Conservation (phyloP, 1,140 invertebrate genomes). For the Calosoma granatense region DNA sequence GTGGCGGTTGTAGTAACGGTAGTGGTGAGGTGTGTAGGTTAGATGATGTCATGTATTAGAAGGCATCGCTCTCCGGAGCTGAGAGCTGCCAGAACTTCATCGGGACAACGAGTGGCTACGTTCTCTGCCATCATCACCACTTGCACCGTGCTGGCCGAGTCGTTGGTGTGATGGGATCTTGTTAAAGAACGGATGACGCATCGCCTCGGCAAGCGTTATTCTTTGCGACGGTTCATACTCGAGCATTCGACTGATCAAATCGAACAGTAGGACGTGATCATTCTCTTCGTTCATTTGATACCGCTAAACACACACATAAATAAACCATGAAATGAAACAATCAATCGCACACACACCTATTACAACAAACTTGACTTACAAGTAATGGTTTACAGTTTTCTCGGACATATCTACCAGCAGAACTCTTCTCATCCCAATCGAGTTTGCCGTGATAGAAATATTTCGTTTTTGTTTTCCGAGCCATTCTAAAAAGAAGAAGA, state of each 20-base stretch:
- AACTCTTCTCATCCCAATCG: constrained; percentile 91
- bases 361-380: no score
- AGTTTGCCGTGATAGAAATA: constrained; percentile 92
- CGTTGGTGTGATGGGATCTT: constrained; percentile 65
- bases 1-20: no score
- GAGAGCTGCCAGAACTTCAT: constrained; percentile 39
- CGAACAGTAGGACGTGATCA: constrained; percentile 88
- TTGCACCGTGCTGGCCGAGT: constrained; percentile 46
- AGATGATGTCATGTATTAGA: not conserved
- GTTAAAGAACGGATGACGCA: constrained; percentile 89
- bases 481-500: constrained; percentile 57
- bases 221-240: constrained; percentile 91
- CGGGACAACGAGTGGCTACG: constrained; percentile 51
- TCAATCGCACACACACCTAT: no score
- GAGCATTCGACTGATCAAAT: constrained; percentile 90
- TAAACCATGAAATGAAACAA: no score
- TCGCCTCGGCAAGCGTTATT: constrained; percentile 78
- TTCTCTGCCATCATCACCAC: constrained; percentile 42
- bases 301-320: constrained; percentile 52
- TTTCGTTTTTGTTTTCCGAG: constrained; percentile 93
- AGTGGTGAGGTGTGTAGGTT: not conserved
- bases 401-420: constrained; percentile 90
- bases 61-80: constrained; percentile 11
- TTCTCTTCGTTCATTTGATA: constrained; percentile 82
- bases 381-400: constrained; percentile 94